A percentile compares a stretch with the other conserved stretches of the same genome.
phyloP scores from a whole-genome alignment of 2,797 vertebrate genomes.

The Eutrigla gurnardus region DNA sequence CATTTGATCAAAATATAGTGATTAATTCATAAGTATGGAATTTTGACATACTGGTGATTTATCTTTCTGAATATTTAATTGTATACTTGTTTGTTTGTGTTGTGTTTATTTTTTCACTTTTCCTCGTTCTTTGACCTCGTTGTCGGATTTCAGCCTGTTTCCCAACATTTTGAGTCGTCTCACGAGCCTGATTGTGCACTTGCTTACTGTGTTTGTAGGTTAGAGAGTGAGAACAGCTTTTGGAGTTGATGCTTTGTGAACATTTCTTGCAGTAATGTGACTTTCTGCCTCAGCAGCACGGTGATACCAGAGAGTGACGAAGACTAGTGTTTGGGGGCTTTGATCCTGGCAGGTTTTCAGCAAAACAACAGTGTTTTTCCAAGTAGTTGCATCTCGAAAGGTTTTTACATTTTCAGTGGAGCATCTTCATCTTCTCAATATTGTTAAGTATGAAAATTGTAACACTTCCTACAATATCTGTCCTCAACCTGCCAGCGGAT shows the following conservation, averaged over 20 bases:
- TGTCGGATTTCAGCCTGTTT: constrained; percentile 5
- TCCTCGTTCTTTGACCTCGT: not conserved
- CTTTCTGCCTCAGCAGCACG: constrained; percentile 42
- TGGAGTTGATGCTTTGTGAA: constrained; percentile 16
- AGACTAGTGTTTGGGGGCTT: constrained; percentile 33
- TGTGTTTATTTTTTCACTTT: not conserved
- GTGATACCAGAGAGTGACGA: constrained; percentile 31
- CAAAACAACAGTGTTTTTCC: constrained; percentile 32
- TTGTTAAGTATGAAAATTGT: constrained; percentile 37
- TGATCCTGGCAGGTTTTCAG: constrained; percentile 51
- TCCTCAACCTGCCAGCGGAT: constrained; percentile 32
- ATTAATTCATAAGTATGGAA: not conserved
- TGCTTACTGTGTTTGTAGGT: not conserved
- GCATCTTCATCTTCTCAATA: constrained; percentile 32
- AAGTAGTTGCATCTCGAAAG: constrained; percentile 27
- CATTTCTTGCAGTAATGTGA: constrained; percentile 39
- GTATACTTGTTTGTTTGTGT: not conserved
- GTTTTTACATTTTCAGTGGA: constrained; percentile 25
- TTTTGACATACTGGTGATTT: not conserved
- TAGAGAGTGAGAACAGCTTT: constrained; percentile 22
- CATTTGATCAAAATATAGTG: not conserved
- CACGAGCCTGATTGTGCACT: not conserved
- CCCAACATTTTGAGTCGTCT: not conserved
- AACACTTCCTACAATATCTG: constrained; percentile 21
- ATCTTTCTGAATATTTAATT: not conserved